Conservation (phyloP, 1,140 invertebrate species). For the Bombus turneri region DNA sequence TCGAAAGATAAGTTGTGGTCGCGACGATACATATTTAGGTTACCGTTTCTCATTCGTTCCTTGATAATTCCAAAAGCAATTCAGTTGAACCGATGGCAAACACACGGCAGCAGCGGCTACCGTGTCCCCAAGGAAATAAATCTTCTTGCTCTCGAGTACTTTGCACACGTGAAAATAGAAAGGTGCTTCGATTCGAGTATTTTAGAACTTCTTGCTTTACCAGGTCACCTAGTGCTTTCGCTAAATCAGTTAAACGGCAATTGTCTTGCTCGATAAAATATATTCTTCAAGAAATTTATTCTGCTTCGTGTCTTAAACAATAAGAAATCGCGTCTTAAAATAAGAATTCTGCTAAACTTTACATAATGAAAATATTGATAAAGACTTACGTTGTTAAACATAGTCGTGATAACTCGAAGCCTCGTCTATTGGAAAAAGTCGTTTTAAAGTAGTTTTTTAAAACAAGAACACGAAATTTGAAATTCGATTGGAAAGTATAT, state of each 20-base stretch:
- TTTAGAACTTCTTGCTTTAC: background rate
- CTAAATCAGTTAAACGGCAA: background rate
- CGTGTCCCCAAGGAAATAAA: background rate
- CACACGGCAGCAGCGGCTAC: too few species aligned
- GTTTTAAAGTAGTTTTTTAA: background rate
- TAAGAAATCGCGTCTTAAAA: background rate
- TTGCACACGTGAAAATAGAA: background rate
- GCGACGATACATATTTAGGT: conserved; percentile 59
- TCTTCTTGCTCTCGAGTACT: background rate
- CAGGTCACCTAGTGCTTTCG: background rate
- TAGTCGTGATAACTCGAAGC: background rate
- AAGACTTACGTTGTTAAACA: too few species aligned
- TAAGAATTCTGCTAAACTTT: background rate
- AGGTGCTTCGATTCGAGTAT: conserved; percentile 16
- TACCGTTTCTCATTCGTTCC: conserved; percentile 62
- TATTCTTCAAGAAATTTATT: too few species aligned
- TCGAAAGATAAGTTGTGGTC: conserved; percentile 39
- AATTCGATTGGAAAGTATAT: background rate
- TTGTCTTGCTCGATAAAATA: background rate
- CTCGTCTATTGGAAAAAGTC: background rate
- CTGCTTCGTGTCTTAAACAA: too few species aligned
- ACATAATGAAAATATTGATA: too few species aligned
- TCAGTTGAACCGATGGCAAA: background rate
- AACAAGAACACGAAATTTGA: background rate
- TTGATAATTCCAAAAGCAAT: conserved; percentile 59